These are phyloP conservation scores for Parnassius orleans DNA, from an alignment of 2,888 invertebrate species.

Conservation along the genomic window DNA sequence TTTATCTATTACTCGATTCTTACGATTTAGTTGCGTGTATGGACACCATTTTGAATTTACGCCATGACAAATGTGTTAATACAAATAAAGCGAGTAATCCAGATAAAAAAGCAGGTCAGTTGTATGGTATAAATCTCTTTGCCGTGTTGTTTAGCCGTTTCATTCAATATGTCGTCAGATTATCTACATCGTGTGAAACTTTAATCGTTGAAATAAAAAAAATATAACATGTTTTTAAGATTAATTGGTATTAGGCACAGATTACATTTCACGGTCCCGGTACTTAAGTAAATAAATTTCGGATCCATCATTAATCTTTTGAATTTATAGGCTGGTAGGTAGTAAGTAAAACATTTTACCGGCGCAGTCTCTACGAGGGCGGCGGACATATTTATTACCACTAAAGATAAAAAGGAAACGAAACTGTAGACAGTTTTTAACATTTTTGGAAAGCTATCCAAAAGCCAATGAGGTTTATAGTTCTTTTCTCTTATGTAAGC, in stretches of 20 bases:
- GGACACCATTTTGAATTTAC: slow-evolving; percentile 15
- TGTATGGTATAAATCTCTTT: slow-evolving; percentile 21
- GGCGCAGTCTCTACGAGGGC: slow-evolving; percentile 54
- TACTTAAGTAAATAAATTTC: slow-evolving; percentile 70
- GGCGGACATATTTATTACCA: slow-evolving; percentile 68
- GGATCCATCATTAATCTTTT: slow-evolving; percentile 73
- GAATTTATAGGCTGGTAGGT: slow-evolving; percentile 66
- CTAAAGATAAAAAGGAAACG: slow-evolving; percentile 60
- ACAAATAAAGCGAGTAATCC: slow-evolving; percentile 20
- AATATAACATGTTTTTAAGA: slow-evolving; percentile 51
- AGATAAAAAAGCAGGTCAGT: slow-evolving; percentile 24
- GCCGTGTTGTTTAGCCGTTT: slow-evolving; percentile 16
- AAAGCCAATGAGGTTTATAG: slow-evolving; percentile 43
- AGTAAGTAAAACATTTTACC: slow-evolving; percentile 57
- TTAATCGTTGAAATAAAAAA: slow-evolving; percentile 31
- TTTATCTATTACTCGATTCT: slow-evolving; percentile 8
- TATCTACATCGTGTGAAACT: slow-evolving; percentile 27
- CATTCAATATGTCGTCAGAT: slow-evolving; percentile 28
- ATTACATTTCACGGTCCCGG: slow-evolving; percentile 67
- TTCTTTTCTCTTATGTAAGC: slow-evolving; percentile 45
- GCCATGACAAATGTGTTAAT: slow-evolving; percentile 21
- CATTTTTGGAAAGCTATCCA: slow-evolving; percentile 55
- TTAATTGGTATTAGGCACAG: slow-evolving; percentile 66
- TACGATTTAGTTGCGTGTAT: slow-evolving; percentile 10
- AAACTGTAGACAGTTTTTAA: slow-evolving; percentile 56